Evolutionary conservation across 2,113 vertebrate species (phyloP), one percentile per base, ranked within the genome.

Genomic region (Nettapus auritus): DNA sequence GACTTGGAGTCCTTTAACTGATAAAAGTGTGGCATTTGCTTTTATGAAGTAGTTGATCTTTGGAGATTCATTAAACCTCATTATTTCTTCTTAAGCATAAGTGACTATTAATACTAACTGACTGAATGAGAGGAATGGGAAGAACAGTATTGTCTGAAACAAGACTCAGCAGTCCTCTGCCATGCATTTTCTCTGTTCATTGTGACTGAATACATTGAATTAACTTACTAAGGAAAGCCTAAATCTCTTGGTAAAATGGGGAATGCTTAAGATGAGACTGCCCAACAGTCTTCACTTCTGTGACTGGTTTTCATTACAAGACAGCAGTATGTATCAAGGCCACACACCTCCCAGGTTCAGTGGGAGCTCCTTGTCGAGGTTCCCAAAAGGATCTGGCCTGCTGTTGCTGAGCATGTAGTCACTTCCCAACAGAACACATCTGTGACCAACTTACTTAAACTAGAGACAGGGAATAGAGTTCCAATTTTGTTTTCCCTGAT

Each of bases 1-100:
- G 78, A 95, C 64, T 76, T 90, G 56, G 79, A 93, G 91, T 84
- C 11, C 88, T 95, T 94, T 97, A 96, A 86, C 68, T 82, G 89
- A 75, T 64, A 87, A 80, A 95, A 97, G 78, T 40, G 44, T 56
- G 86, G 88, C 95, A 94, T 69, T 68, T 82, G 82, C 89, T 94
- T 96, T 96, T 95, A 83, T 81, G 85, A 84, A 96, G 77, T 28
- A 85, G 55, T 67, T 93, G 88, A 89, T 94, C 89, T 76, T 89
- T 60, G 88, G 93, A 91, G 80, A 88, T 96, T 97, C 88, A 95
- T 96, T 96, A 97, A 89, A 86, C 50, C 31, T 67, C 89, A 48
- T 95, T 93, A 95, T 96, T 96, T 95, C 87, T 83, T 85, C 91
- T 80, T 76, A 84, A n/a, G 57, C 75, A 56, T 78, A 86, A 97